Conservation (phyloP, 2,797 vertebrate genomes). For the Spondyliosoma cantharus region DNA sequence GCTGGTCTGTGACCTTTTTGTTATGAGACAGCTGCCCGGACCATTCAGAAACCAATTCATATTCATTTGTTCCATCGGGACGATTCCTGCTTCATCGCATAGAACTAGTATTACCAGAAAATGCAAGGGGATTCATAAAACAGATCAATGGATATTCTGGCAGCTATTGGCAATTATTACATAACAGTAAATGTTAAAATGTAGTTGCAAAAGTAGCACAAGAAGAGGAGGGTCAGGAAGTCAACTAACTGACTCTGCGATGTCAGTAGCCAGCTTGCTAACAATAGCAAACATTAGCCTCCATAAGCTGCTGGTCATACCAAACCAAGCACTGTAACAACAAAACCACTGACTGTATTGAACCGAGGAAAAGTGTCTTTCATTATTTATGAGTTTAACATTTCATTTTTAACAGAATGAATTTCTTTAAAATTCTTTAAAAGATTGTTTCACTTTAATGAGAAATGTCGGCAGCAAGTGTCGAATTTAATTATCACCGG, state of each 20-base stretch:
- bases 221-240: no score
- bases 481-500: not conserved
- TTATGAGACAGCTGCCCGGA: slow-evolving; percentile 8
- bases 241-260: not conserved
- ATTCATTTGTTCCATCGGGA: slow-evolving; percentile 21
- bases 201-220: not conserved
- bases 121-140: not conserved
- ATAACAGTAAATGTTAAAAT: not conserved
- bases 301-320: not conserved
- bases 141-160: not conserved
- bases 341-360: not conserved
- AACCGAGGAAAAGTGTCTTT: not conserved
- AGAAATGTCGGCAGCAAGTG: not conserved
- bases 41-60: slow-evolving; percentile 22
- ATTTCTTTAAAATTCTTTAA: not conserved
- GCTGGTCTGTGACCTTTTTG: slow-evolving; percentile 26
- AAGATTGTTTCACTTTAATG: not conserved
- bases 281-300: no score
- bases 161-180: not conserved
- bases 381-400: not conserved
- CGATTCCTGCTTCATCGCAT: slow-evolving; percentile 4
- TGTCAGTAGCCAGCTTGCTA: not conserved
- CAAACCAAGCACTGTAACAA: not conserved
- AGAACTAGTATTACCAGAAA: not conserved
- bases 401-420: not conserved